These are phyloP conservation scores for Clanis bilineata DNA, from an alignment of 2,888 invertebrate genomes.

Conservation along the genomic window DNA sequence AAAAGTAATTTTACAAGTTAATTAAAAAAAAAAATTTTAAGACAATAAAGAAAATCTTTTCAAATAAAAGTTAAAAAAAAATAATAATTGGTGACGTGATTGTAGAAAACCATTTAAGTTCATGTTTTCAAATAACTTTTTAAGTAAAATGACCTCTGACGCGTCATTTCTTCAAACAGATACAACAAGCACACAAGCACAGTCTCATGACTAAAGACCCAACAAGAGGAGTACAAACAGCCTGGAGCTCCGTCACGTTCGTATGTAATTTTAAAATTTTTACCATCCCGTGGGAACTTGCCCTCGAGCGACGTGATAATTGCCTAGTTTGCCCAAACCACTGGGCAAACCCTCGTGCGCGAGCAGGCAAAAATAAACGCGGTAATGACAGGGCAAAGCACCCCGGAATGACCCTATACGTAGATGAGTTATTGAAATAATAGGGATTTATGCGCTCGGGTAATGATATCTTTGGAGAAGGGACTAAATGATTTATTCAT, in stretches of 20 bases:
- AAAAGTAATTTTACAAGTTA: too few species aligned
- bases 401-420: constrained; percentile 41
- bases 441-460: constrained; percentile 46
- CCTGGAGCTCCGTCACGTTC: constrained; percentile 67
- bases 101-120: too few species aligned
- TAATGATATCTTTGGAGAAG: constrained; percentile 48
- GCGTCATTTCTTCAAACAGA: too few species aligned
- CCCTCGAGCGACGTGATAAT: constrained; percentile 73
- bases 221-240: constrained; percentile 38
- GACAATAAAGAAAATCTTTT: too few species aligned
- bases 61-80: too few species aligned
- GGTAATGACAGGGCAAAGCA: constrained; percentile 62
- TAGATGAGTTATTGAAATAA: constrained; percentile 60
- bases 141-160: too few species aligned
- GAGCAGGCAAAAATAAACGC: constrained; percentile 55
- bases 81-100: too few species aligned
- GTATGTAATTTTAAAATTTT: constrained; percentile 69
- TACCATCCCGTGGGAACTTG: constrained; percentile 74
- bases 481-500: neutral
- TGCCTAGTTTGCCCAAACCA: constrained; percentile 72
- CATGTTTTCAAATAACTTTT: too few species aligned
- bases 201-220: neutral
- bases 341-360: constrained; percentile 56
- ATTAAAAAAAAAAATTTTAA: too few species aligned
- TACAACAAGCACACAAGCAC: neutral